Conservation (phyloP, 2,888 invertebrate genomes). For the Halictus ligatus region DNA sequence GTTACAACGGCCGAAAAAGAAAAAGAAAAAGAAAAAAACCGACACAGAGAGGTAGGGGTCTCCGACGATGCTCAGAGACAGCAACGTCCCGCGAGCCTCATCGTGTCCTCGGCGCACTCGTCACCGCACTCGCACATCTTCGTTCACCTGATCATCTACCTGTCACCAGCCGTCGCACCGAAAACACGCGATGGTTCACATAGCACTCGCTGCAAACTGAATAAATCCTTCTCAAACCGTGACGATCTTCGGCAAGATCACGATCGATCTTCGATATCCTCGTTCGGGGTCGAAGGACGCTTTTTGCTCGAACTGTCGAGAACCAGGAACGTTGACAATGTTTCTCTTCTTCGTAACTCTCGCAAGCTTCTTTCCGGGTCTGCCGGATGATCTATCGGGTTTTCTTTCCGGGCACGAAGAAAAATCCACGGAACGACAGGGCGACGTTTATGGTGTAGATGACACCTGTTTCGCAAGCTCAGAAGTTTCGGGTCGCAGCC, state of each 20-base stretch:
- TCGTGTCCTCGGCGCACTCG: constrained; percentile 76
- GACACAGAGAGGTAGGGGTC: neutral
- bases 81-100: constrained; percentile 38
- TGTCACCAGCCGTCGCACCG: constrained; percentile 20
- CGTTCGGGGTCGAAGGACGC: neutral
- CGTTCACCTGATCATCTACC: constrained; percentile 27
- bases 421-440: neutral
- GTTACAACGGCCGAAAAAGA: neutral
- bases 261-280: neutral
- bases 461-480: constrained; percentile 36
- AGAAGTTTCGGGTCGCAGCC: constrained; percentile 35
- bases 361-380: neutral
- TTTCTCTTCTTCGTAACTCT: neutral
- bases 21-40: neutral
- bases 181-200: constrained; percentile 8
- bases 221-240: neutral
- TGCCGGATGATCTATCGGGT: neutral
- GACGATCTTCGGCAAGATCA: neutral
- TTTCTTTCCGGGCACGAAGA: neutral
- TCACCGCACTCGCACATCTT: constrained; percentile 81
- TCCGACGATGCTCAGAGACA: constrained; percentile 38
- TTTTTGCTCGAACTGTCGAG: neutral
- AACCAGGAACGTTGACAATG: neutral
- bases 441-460: neutral
- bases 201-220: constrained; percentile 12